phyloP scores from a whole-genome alignment of 92 coral and sea anemone genomes.

The Palythoa grandiflora region DNA sequence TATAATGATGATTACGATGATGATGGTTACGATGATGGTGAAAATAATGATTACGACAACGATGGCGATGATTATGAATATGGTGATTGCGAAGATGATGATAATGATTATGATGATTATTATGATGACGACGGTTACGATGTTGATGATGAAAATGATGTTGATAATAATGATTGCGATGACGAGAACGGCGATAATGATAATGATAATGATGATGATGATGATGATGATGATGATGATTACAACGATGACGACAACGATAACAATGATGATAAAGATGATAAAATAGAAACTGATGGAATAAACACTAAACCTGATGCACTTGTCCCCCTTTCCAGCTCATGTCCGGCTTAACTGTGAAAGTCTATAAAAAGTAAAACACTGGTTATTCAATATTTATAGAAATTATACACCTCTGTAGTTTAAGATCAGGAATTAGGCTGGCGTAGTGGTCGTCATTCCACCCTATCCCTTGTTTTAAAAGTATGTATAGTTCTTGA shows the following conservation, averaged over 20 bases:
- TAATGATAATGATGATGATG: not conserved
- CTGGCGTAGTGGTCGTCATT: no score
- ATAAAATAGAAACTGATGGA: not conserved
- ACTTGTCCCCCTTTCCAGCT: constrained; percentile 98
- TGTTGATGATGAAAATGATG: not conserved
- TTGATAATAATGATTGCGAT: not conserved
- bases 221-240: not conserved
- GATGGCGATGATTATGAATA: no score
- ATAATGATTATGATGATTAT: no score
- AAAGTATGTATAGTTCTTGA: no score
- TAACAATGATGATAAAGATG: not conserved
- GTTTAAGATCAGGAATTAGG: no score
- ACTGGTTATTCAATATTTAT: not conserved
- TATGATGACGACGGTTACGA: not conserved
- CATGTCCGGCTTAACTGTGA: constrained; percentile 81
- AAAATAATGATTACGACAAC: no score
- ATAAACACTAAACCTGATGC: constrained; percentile 75
- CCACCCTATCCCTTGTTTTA: no score
- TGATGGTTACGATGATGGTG: no score
- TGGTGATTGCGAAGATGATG: no score
- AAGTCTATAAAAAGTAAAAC: constrained; percentile 60
- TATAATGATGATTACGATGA: no score
- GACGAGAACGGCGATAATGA: not conserved
- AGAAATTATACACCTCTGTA: not conserved
- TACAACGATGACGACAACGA: not conserved